Evolutionary conservation across 1,140 invertebrate species (phyloP).

Genomic region (Drosophila athabasca): DNA sequence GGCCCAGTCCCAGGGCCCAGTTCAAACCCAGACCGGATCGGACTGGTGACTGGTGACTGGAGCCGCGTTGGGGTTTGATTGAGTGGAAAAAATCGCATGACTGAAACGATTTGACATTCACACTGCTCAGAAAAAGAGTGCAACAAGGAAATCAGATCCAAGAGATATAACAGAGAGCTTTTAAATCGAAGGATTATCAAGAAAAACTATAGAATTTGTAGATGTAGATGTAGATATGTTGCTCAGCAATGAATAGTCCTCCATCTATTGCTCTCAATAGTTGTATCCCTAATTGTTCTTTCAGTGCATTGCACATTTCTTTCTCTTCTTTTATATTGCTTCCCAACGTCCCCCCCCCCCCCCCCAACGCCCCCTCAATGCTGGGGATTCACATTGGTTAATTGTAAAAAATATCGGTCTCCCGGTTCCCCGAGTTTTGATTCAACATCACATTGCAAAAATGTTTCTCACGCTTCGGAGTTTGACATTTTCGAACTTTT

Average conservation of each 20-base stretch:
- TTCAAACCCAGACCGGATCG: slow-evolving; percentile 33
- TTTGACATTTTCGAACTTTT: slow-evolving; percentile 83
- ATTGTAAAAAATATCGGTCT: slow-evolving; percentile 74
- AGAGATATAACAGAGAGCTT: too few relatives aligned
- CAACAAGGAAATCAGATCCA: slow-evolving; percentile 7
- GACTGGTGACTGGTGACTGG: slow-evolving; percentile 26
- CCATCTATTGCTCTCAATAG: too few relatives aligned
- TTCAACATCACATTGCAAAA: slow-evolving; percentile 70
- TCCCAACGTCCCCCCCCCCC: slow-evolving; percentile 62
- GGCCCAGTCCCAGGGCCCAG: slow-evolving; percentile 18
- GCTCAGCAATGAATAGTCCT: background rate
- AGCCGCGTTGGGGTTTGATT: slow-evolving; percentile 27
- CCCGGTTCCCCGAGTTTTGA: slow-evolving; percentile 66
- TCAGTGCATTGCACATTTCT: slow-evolving; percentile 45
- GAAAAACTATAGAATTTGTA: background rate
- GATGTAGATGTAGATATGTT: background rate
- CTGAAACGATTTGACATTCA: slow-evolving; percentile 70
- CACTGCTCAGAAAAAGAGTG: slow-evolving; percentile 29
- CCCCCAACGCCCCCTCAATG: slow-evolving; percentile 52
- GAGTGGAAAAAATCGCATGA: slow-evolving; percentile 66
- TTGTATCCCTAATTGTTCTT: background rate
- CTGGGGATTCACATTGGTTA: slow-evolving; percentile 57
- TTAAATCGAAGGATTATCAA: background rate
- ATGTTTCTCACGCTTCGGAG: slow-evolving; percentile 82
- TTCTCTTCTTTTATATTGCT: slow-evolving; percentile 39